Conservation (phyloP, 2,113 vertebrate genomes). For the Zosterops hypoxanthus region DNA sequence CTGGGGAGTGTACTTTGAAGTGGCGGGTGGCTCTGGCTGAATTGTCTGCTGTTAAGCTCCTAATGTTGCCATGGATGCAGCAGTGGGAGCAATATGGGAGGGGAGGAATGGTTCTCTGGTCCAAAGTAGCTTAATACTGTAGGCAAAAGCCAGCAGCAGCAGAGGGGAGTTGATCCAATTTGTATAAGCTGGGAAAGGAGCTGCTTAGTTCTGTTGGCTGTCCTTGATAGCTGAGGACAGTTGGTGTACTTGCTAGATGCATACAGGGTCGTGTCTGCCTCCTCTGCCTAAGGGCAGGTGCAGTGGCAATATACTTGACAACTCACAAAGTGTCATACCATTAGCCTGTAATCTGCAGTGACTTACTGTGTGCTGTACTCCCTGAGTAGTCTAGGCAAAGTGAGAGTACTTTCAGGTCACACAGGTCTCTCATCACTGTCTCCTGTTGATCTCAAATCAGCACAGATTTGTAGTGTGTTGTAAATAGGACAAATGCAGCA, state of each 20-base stretch:
- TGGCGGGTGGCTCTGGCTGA: constrained; percentile 18
- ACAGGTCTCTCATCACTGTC: neutral
- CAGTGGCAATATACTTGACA: neutral
- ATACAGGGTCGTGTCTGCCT: neutral
- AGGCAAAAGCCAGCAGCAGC: constrained; percentile 30
- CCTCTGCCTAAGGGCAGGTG: constrained; percentile 1
- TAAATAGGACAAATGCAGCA: neutral
- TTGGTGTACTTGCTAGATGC: neutral
- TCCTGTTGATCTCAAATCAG: neutral
- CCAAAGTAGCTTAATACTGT: constrained; percentile 42
- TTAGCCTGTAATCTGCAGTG: constrained; percentile 31
- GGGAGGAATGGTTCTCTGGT: neutral
- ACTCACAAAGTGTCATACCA: constrained; percentile 8
- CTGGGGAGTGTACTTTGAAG: constrained; percentile 36
- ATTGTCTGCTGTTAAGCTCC: constrained; percentile 21
- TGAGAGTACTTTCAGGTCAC: neutral
- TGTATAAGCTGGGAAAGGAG: neutral
- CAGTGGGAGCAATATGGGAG: neutral
- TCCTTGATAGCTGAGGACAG: constrained; percentile 14
- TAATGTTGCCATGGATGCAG: constrained; percentile 45
- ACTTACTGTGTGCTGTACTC: neutral
- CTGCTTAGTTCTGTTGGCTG: neutral
- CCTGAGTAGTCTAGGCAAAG: neutral
- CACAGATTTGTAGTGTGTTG: neutral
- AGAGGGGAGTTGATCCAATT: constrained; percentile 13